phyloP scores from a whole-genome alignment of 2,113 vertebrate genomes.

The Protobothrops mucrosquamatus region DNA sequence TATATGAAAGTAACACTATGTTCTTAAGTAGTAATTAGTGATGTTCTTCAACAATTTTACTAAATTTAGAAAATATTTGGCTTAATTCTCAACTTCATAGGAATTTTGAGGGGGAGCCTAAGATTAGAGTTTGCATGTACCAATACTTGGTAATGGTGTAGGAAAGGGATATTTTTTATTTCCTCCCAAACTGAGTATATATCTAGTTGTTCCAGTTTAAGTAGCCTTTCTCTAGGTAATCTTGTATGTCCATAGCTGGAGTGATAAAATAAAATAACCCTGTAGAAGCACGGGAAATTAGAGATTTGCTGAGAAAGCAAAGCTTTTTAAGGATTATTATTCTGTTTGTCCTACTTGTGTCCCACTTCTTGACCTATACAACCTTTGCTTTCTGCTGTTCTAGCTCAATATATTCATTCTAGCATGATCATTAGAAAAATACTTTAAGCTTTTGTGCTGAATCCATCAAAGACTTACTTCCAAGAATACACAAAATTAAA shows the following conservation, averaged over 20 bases:
- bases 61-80: neutral
- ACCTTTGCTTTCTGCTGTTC: slow-evolving; percentile 10
- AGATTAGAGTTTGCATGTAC: neutral
- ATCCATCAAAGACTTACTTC: neutral
- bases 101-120: neutral
- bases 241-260: neutral
- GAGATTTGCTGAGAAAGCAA: slow-evolving; percentile 14
- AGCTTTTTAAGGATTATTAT: slow-evolving; percentile 4
- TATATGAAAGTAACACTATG: neutral
- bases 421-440: slow-evolving; percentile 19
- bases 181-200: neutral
- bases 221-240: neutral
- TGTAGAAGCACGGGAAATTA: neutral
- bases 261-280: neutral
- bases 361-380: neutral
- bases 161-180: neutral
- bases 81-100: neutral
- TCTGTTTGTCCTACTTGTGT: neutral
- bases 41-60: neutral
- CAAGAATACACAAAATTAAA: neutral
- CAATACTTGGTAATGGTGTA: neutral
- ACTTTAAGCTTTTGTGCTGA: slow-evolving; percentile 23
- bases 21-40: neutral
- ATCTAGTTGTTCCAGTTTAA: neutral
- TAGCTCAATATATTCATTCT: neutral